Percentiles rank a stretch among this genome's conserved stretches.
Conservation (phyloP, 2,113 vertebrate genomes). For the Lanius collurio region DNA sequence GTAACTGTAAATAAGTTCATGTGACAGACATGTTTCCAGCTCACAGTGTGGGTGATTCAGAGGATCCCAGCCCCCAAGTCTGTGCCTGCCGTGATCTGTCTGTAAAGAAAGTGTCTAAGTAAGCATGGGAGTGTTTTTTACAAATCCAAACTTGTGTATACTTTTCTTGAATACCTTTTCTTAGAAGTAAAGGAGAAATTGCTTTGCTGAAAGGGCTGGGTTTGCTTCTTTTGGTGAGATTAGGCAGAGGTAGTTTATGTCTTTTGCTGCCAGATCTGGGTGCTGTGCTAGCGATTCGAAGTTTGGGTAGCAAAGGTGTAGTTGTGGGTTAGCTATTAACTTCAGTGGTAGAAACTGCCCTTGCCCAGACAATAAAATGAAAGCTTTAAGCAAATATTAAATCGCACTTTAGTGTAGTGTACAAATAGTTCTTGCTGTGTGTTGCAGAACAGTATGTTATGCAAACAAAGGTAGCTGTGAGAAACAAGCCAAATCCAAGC, state of each 20-base stretch:
- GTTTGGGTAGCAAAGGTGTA: slow-evolving; percentile 4
- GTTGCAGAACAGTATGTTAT: slow-evolving; percentile 53
- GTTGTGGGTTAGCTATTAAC: slow-evolving; percentile 57
- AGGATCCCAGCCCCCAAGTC: slow-evolving; percentile 19
- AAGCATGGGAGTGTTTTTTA: background rate
- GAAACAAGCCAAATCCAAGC: background rate
- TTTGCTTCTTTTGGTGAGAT: background rate
- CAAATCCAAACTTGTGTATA: accelerated
- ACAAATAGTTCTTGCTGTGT: slow-evolving; percentile 57
- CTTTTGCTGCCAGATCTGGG: background rate
- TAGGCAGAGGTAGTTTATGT: background rate
- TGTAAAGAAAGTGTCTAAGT: background rate
- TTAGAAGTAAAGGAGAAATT: background rate
- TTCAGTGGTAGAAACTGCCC: slow-evolving; percentile 36
- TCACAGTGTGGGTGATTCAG: slow-evolving; percentile 17
- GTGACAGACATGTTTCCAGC: slow-evolving; percentile 54
- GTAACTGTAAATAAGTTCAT: slow-evolving; percentile 47
- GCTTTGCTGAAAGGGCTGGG: background rate
- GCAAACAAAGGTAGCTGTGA: slow-evolving; percentile 54
- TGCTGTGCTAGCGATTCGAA: background rate
- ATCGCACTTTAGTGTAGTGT: slow-evolving; percentile 4
- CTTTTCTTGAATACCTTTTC: background rate
- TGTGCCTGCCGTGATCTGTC: background rate
- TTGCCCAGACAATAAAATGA: slow-evolving; percentile 55
- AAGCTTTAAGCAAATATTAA: slow-evolving; percentile 65